A percentile compares a stretch with the other conserved stretches of the same genome.
These are phyloP conservation scores for Leptocoma aspasia DNA, from an alignment of 2,113 vertebrate genomes.

Conservation along the genomic window DNA sequence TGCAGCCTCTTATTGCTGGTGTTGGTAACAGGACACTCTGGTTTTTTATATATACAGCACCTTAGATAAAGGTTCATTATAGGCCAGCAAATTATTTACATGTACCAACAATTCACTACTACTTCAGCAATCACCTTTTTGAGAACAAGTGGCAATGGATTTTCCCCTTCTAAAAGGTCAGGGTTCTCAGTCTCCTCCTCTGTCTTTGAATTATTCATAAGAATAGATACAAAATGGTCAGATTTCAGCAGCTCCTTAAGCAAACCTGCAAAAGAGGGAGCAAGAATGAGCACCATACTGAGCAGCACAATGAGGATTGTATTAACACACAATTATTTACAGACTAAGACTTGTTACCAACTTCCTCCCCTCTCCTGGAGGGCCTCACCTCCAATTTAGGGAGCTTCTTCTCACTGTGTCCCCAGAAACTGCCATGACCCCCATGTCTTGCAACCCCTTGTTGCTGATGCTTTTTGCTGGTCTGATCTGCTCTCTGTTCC, in stretches of 20 bases:
- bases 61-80: neutral
- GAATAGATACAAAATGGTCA: conserved; percentile 79
- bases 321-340: neutral
- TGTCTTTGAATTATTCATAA: conserved; percentile 79
- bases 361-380: neutral
- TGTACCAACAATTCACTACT: neutral
- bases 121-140: conserved; percentile 83
- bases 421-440: neutral
- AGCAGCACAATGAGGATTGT: neutral
- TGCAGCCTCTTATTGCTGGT: neutral
- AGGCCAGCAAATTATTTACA: neutral
- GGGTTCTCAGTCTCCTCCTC: conserved; percentile 45
- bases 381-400: neutral
- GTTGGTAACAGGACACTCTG: neutral
- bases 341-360: neutral
- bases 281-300: neutral
- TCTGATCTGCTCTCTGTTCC: neutral
- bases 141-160: conserved; percentile 85
- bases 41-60: neutral
- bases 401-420: neutral
- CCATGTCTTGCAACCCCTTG: neutral
- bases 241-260: conserved; percentile 85
- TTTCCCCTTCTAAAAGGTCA: conserved; percentile 51
- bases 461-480: neutral
- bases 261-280: conserved; percentile 71